Base-by-base conservation (phyloP, 1,140 invertebrate species). In the Proales similis region DNA sequence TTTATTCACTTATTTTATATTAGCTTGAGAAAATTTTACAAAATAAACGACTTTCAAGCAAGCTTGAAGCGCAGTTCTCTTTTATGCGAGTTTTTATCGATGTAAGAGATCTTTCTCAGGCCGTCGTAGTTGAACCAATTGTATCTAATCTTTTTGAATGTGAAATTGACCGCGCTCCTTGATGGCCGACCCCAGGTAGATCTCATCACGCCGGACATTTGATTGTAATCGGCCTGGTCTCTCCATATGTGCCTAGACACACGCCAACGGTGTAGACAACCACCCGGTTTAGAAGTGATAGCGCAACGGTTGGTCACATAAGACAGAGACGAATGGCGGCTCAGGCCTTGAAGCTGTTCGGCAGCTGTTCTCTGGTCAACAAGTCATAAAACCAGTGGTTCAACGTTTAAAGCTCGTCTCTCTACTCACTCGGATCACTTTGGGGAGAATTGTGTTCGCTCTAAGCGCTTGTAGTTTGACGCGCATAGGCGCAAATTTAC, bases 171-270 rank as follows among this genome's bases (percentile, higher is more conserved):
- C 14, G 51, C 51, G n/a, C 45, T 57, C 30, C 57, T 29, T 3
- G 57, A 46, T 17, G 39, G 39, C 17, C 20, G 17, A 46, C 39
- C 61, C 89, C 89, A 94, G 76, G 86, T 85, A 19, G 88, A 87
- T 73, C 88, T 79, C 74, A 89, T 87, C 1, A 90, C 81, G 38
- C 89, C 89, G 39, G 85, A 80, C 12, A 94, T 70, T 77, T 86
- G 85, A 76, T 92, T 93, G 73, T 93, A 86, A 79, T 95, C 90
- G 1, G 85, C 86, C 48, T 91, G 74, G 70, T 88, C 79, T 65
- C 90, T 81, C 77, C 86, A 95, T 22, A 89, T 80, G 67, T 92
- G 87, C 70, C 90, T 80, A 70, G 88, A 91, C 32, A 93, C 68
- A 67, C 87, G 81, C 82, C 85, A 93, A 64, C 82, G 80, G 14